A percentile compares a stretch with the other conserved stretches of the same genome.
Evolutionary conservation across 2,797 vertebrate genomes (phyloP).

Genomic region (Darevskia nairensis): DNA sequence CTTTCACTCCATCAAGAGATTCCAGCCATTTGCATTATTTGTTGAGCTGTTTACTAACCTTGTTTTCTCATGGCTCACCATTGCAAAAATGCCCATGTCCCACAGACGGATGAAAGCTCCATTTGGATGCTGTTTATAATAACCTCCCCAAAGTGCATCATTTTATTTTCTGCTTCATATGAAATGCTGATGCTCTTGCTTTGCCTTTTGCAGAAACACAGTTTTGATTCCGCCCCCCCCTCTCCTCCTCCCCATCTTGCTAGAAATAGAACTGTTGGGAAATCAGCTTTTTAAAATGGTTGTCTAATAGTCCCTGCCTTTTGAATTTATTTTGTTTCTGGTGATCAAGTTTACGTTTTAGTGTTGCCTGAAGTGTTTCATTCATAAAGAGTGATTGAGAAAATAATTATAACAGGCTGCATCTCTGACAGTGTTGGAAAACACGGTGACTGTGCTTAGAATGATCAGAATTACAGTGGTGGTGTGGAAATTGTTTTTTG

Average conservation of each 20-base stretch:
- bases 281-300: conserved; percentile 67
- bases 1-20: conserved; percentile 37
- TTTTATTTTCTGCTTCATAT: conserved; percentile 57
- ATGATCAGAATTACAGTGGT: conserved; percentile 72
- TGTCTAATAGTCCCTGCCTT: conserved; percentile 68
- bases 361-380: conserved; percentile 71
- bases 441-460: conserved; percentile 51
- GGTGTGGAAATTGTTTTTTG: conserved; percentile 54
- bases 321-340: conserved; percentile 73
- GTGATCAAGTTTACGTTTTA: conserved; percentile 76
- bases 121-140: conserved; percentile 60
- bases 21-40: neutral
- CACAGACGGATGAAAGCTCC: conserved; percentile 32
- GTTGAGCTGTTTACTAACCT: conserved; percentile 13
- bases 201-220: conserved; percentile 59
- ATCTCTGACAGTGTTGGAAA: conserved; percentile 69
- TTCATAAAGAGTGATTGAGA: conserved; percentile 73
- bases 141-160: conserved; percentile 48
- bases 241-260: conserved; percentile 17
- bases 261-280: conserved; percentile 69
- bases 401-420: conserved; percentile 74
- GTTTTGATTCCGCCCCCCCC: conserved; percentile 41
- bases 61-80: conserved; percentile 26
- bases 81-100: conserved; percentile 31
- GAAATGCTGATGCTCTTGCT: conserved; percentile 44